A percentile compares a stretch with the other conserved stretches of the same genome.
Evolutionary conservation across 2,797 vertebrate genomes (phyloP).

Genomic region (Orientallactaga sibirica): DNA sequence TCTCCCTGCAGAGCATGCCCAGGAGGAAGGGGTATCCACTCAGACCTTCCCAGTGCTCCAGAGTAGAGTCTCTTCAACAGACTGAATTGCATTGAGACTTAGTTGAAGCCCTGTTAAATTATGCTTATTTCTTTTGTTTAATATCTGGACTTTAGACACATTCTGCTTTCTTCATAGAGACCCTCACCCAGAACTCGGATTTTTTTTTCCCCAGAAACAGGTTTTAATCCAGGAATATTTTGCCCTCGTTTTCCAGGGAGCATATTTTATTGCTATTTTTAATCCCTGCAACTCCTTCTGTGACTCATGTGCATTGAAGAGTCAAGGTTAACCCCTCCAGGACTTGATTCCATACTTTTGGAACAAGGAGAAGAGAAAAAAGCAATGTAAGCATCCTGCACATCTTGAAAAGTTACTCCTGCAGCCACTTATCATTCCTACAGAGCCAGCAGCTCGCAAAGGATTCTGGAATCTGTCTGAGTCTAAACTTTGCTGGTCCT

Average conservation of each 20-base stretch:
- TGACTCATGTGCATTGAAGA: constrained; percentile 60
- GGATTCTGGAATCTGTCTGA: background rate
- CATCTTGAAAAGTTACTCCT: background rate
- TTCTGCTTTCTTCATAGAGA: constrained; percentile 50
- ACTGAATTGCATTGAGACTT: constrained; percentile 77
- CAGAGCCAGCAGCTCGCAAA: constrained; percentile 50
- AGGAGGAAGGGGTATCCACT: constrained; percentile 30
- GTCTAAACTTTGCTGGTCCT: constrained; percentile 47
- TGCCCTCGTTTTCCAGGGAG: constrained; percentile 35
- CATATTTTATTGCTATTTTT: constrained; percentile 17
- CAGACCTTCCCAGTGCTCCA: background rate
- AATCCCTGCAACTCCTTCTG: constrained; percentile 68
- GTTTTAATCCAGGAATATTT: constrained; percentile 73
- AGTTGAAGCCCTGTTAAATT: constrained; percentile 80
- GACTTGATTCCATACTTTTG: constrained; percentile 79
- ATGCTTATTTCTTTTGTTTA: constrained; percentile 70
- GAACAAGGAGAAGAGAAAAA: constrained; percentile 22
- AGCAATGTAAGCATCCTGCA: constrained; percentile 43
- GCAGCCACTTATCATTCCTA: constrained; percentile 47
- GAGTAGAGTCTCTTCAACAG: constrained; percentile 54
- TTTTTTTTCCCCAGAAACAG: constrained; percentile 53
- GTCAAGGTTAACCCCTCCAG: constrained; percentile 75
- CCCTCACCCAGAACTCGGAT: constrained; percentile 44
- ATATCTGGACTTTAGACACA: constrained; percentile 74
- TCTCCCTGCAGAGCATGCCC: constrained; percentile 61